phyloP scores from a whole-genome alignment of 2,797 vertebrate species.

The Orientallactaga sibirica region DNA sequence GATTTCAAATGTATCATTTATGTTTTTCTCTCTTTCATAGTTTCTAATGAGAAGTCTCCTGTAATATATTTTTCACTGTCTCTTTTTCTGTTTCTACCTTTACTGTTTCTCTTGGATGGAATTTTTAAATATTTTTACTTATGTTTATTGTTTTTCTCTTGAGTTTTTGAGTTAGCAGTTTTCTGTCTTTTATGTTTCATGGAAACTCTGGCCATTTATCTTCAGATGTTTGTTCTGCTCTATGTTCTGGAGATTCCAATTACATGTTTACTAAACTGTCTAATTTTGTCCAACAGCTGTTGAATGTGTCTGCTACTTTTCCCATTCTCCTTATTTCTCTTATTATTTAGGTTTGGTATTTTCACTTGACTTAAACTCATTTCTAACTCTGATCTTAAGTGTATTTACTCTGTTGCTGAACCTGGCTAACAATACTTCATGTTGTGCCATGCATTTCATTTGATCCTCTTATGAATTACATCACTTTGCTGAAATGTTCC shows the following conservation, averaged over 20 bases:
- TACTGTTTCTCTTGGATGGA: neutral
- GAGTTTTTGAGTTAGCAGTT: neutral
- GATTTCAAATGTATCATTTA: neutral
- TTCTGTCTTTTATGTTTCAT: neutral
- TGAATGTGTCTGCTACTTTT: neutral
- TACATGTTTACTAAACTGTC: neutral
- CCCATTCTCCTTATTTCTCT: neutral
- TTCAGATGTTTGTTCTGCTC: conserved; percentile 16
- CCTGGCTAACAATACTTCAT: neutral
- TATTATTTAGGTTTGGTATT: neutral
- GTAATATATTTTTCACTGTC: neutral
- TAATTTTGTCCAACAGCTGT: neutral
- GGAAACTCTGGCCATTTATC: neutral
- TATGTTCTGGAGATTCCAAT: neutral
- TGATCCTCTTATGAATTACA: neutral
- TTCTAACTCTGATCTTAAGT: neutral
- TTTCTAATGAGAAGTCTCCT: neutral
- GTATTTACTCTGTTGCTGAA: neutral
- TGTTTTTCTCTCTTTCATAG: neutral
- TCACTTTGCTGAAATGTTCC: neutral
- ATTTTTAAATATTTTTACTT: neutral
- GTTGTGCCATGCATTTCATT: neutral
- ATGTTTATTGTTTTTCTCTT: neutral
- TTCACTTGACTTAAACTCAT: neutral
- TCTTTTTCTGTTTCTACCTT: neutral